phyloP scores from a whole-genome alignment of 2,797 vertebrate species.

The Hapalemur alaotrensis region DNA sequence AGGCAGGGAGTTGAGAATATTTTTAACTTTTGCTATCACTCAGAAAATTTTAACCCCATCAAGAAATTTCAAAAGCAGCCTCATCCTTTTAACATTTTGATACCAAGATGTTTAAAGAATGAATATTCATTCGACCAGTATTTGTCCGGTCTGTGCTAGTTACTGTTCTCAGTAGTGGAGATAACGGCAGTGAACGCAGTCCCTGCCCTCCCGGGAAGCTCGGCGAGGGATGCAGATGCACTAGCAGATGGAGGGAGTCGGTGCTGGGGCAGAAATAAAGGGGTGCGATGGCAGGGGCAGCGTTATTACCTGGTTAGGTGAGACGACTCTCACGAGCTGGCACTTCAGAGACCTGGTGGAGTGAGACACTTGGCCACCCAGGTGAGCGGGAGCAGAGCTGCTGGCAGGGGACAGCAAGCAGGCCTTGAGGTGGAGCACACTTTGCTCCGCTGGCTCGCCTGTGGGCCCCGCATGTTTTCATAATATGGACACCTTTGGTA shows the following conservation, averaged over 20 bases:
- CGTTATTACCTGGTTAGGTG: not conserved
- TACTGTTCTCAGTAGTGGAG: not conserved
- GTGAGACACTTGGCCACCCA: not conserved
- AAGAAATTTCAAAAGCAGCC: not conserved
- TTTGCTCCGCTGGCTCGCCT: not conserved
- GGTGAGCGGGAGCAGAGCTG: not conserved
- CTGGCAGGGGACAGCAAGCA: not conserved
- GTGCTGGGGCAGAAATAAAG: not conserved
- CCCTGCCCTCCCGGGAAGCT: too few relatives aligned
- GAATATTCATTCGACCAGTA: rapidly evolving
- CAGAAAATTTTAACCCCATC: not conserved
- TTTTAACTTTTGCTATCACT: not conserved
- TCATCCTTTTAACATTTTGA: not conserved
- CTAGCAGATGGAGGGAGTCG: not conserved
- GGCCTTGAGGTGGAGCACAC: not conserved
- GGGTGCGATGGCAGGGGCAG: too few relatives aligned
- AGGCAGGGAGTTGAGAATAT: not conserved
- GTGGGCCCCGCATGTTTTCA: too few relatives aligned
- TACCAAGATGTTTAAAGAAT: not conserved
- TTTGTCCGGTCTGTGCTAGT: not conserved
- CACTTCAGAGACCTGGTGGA: not conserved
- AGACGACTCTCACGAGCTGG: not conserved
- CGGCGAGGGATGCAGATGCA: not conserved
- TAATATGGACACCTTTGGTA: not conserved
- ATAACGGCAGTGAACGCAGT: not conserved